Evolutionary conservation across 2,888 invertebrate genomes (phyloP), one percentile per base, ranked within the genome.

Genomic region (Yponomeuta sedellus): DNA sequence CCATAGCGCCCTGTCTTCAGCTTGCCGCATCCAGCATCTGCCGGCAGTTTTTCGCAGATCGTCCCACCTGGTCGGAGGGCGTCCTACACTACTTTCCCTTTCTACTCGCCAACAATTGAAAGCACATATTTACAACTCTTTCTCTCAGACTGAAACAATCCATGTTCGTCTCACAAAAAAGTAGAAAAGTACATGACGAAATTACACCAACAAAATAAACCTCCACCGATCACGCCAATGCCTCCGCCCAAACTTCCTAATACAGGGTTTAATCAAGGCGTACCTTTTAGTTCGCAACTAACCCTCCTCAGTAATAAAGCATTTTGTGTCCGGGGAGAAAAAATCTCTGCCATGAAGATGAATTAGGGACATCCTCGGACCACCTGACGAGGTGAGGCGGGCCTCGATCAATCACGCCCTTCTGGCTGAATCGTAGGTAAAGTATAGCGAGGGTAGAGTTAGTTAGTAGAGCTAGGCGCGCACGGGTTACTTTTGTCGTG

Each of bases 381-480:
- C 67, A 65, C 65, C 66, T 65, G 67, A 63, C 67, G 56, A 67
- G 67, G 62, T 67, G 67, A 67, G 68, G 66, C 68, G 71, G 69
- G 71, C 70, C 69, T 69, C 74, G 71, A 78, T 78, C 76, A 77
- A 77, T 77, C 77, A 76, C 72, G 65, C 69, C 70, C 67, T 66
- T 40, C 19, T 20, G 20, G 10, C 20, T 40, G 44, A 20, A 52
- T 52, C 44, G 44, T 52, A 52, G 44, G 44, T 52, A 52, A 52
- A 52, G 63, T 44, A 11, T 52, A 63, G 52, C 8, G 20, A 44
- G 40, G 63, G 20, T 44, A 44, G 11, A 63, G 44, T 63, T 6
- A 39, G 34, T 34, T 34, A 34, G 34, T 28, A n/a, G n/a, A n/a
- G n/a, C n/a, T n/a, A n/a, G n/a, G n/a, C n/a, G n/a, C n/a, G n/a